phyloP scores from a whole-genome alignment of 2,888 invertebrate genomes.

The Erebia aethiops region DNA sequence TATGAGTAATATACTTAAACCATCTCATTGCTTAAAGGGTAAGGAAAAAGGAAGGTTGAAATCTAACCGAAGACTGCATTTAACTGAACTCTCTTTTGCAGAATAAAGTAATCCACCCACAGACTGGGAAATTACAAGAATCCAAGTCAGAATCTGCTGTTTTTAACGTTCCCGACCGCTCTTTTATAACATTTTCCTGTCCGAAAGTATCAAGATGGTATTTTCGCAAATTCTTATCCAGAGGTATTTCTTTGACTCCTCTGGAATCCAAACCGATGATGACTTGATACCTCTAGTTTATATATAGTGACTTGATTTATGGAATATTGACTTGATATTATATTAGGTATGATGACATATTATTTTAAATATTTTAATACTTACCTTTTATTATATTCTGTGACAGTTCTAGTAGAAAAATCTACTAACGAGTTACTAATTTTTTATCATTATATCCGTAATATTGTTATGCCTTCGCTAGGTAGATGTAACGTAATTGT shows the following conservation, averaged over 20 bases:
- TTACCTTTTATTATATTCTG: too few relatives aligned
- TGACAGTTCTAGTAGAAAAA: too few relatives aligned
- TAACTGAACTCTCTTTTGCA: constrained; percentile 10
- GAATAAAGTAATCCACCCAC: constrained; percentile 14
- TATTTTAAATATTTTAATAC: too few relatives aligned
- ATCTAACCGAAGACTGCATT: background rate
- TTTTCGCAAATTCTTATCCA: background rate
- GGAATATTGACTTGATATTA: too few relatives aligned
- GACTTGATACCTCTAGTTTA: too few relatives aligned
- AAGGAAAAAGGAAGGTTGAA: background rate
- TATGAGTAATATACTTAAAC: too few relatives aligned
- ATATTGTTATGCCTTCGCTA: too few relatives aligned
- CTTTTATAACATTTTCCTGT: background rate
- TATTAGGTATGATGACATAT: too few relatives aligned
- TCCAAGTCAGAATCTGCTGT: constrained; percentile 2
- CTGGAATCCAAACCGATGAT: background rate
- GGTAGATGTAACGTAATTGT: too few relatives aligned
- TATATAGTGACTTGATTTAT: too few relatives aligned
- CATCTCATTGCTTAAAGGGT: background rate
- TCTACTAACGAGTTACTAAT: too few relatives aligned
- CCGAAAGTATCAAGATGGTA: background rate
- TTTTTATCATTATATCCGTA: too few relatives aligned
- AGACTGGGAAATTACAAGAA: background rate
- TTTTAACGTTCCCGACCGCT: constrained; percentile 1
- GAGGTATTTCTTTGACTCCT: background rate